Base-by-base conservation (phyloP, 1,140 invertebrate species). In the Hyles euphorbiae region DNA sequence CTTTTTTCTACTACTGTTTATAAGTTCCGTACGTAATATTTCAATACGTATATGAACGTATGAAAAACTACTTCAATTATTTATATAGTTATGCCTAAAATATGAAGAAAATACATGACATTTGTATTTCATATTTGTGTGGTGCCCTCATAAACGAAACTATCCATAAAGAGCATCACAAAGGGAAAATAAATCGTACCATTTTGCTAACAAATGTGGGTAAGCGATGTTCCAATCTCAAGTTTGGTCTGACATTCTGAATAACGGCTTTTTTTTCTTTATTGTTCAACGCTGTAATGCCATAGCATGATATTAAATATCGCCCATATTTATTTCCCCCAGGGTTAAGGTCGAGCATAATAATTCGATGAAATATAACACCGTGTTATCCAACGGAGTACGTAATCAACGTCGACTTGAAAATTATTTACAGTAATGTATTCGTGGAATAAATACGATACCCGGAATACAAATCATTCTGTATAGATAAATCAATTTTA, bases 171-270 rank as follows among this genome's bases (percentile, higher is more conserved):
- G 46, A 34, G 58, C 53, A 63, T 67, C 53, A 70, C 68, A 70
- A 70, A 70, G 51, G 56, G 33, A 50, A 70, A 64, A 70, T 67
- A 70, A 67, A 70, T 70, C 61, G 52, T 51, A 64, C 47, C 60
- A 70, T 70, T 70, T 67, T 67, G 56, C 59, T 62, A 70, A 67
- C 64, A 70, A 66, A 69, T 68, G 66, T 56, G 53, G 60, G 64
- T 67, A 58, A 61, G 61, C 44, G 59, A 69, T 66, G 55, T 65
- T 61, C 68, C 68, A 70, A 70, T 70, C 65, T 69, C 58, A 60
- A 58, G 58, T 67, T 60, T 60, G 57, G 47, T 60, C 60, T 67
- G 63, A 65, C 63, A 50, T 60, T 60, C 54, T 57, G 50, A 55
- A 57, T 58, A 60, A 65, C 49, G 55, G 44, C 33, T 51, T 43